Conservation (phyloP, 2,888 invertebrate genomes). For the Conchocele bisecta region DNA sequence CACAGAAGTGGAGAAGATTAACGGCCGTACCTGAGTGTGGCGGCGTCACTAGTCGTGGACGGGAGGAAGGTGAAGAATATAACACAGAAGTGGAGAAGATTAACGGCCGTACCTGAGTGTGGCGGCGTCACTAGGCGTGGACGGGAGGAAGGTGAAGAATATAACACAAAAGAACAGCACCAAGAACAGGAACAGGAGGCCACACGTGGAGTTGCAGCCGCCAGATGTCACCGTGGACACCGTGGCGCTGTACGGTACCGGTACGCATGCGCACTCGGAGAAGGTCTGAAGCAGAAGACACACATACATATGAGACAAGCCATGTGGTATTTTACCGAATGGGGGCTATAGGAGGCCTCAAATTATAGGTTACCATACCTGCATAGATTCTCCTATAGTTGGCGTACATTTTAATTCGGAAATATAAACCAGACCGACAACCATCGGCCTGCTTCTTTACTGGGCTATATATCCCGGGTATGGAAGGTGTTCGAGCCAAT, state of each 20-base stretch:
- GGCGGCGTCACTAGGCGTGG: conserved; percentile 72
- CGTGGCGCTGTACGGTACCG: conserved; percentile 1
- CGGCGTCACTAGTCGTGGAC: neutral
- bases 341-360: no score
- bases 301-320: neutral
- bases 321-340: no score
- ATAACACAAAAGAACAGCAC: conserved; percentile 69
- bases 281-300: conserved; percentile 58
- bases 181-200: conserved; percentile 67
- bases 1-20: no score
- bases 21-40: no score
- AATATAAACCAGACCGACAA: no score
- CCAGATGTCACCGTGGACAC: conserved; percentile 47
- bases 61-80: neutral
- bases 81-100: no score
- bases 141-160: conserved; percentile 70
- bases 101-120: conserved; percentile 69
- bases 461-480: no score
- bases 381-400: no score
- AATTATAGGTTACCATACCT: no score
- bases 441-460: no score
- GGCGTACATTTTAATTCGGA: neutral
- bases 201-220: conserved; percentile 58
- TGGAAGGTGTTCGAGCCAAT: no score
- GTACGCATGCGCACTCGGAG: conserved; percentile 66